Evolutionary conservation across 1,140 invertebrate species (phyloP).

Genomic region (Rhagoletis zephyria): DNA sequence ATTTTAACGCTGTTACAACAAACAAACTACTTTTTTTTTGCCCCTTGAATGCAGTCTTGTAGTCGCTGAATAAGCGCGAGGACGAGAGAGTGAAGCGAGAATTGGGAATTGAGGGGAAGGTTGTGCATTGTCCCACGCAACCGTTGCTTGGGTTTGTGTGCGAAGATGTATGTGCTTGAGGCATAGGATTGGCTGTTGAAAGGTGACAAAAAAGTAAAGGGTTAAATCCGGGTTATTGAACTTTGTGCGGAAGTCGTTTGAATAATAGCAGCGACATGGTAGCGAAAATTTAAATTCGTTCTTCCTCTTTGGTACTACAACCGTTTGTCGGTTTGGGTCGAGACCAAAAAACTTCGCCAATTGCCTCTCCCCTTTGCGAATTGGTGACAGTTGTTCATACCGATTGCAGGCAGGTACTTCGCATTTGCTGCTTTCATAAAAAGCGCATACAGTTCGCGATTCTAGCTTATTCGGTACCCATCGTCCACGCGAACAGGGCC

Average conservation of each 20-base stretch:
- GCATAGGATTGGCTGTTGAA: neutral
- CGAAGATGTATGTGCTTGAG: neutral
- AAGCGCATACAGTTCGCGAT: no score
- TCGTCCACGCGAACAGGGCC: no score
- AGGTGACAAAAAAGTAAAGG: neutral
- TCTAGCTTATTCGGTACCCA: no score
- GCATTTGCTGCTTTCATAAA: no score
- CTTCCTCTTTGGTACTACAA: no score
- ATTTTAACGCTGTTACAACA: slow-evolving; percentile 45
- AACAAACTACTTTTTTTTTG: slow-evolving; percentile 3
- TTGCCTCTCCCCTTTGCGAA: no score
- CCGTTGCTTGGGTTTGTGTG: neutral
- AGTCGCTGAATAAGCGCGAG: neutral
- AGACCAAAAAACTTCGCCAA: no score
- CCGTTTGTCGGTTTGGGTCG: no score
- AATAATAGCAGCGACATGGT: neutral
- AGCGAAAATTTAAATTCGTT: no score
- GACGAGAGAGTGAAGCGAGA: neutral
- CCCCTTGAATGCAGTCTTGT: neutral
- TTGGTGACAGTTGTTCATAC: no score
- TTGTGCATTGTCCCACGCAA: neutral
- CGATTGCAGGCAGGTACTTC: no score
- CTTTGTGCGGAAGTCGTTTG: neutral
- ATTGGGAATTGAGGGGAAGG: neutral
- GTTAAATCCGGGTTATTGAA: neutral